phyloP scores from a whole-genome alignment of 2,113 vertebrate genomes.

The Lampris incognitus region DNA sequence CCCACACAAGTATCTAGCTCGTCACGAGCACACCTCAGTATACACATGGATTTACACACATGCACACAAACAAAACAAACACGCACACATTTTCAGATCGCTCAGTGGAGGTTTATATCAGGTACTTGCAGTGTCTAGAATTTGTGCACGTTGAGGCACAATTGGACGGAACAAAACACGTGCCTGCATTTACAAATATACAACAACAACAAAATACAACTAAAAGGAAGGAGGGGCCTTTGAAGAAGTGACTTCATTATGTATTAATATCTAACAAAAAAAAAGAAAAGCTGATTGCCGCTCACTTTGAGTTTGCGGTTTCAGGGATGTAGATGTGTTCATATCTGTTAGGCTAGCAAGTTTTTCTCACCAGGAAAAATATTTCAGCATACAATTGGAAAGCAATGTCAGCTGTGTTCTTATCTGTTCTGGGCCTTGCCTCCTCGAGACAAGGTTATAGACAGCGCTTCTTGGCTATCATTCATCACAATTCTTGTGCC shows the following conservation, averaged over 20 bases:
- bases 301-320: too few species aligned
- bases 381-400: neutral
- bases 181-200: too few species aligned
- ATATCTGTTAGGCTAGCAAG: neutral
- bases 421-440: neutral
- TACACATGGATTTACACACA: conserved; percentile 24
- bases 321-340: too few species aligned
- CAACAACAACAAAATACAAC: too few species aligned
- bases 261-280: too few species aligned
- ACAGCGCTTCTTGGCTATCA: too few species aligned
- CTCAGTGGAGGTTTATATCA: conserved; percentile 49
- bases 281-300: too few species aligned
- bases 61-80: neutral
- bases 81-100: conserved; percentile 26
- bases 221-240: too few species aligned
- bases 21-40: conserved; percentile 36
- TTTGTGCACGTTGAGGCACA: too few species aligned
- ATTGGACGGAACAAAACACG: too few species aligned
- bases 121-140: conserved; percentile 37
- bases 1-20: conserved; percentile 48
- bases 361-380: neutral
- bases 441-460: neutral
- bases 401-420: neutral
- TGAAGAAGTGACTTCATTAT: too few species aligned
- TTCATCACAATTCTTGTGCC: too few species aligned